phyloP scores from a whole-genome alignment of 2,797 vertebrate species.

The Tenualosa thibaudeaui region DNA sequence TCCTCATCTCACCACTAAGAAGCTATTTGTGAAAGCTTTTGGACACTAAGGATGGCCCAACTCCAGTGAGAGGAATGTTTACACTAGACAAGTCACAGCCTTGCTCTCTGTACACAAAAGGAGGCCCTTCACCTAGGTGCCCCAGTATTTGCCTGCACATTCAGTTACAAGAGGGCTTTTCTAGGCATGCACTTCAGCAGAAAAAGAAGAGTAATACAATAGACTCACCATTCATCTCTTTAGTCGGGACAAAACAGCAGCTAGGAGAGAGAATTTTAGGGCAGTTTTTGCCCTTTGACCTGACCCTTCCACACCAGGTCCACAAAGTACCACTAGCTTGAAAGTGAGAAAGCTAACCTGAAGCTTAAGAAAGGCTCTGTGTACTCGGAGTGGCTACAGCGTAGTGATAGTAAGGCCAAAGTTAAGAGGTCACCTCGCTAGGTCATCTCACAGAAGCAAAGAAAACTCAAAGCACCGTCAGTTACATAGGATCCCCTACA shows the following conservation, averaged over 20 bases:
- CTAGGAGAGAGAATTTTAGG: conserved; percentile 51
- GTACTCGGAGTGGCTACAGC: background rate
- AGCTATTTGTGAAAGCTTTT: background rate
- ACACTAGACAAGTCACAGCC: conserved; percentile 13
- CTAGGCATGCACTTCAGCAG: conserved; percentile 39
- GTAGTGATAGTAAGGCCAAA: background rate
- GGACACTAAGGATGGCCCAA: background rate
- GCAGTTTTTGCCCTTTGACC: conserved; percentile 37
- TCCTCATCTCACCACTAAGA: background rate
- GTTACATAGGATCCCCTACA: background rate
- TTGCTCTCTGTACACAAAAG: conserved; percentile 28
- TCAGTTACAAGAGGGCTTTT: conserved; percentile 50
- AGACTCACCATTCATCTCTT: conserved; percentile 62
- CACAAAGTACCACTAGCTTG: background rate
- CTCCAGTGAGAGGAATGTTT: conserved; percentile 10
- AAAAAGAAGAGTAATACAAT: conserved; percentile 69
- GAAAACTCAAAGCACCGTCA: background rate
- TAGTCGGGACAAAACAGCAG: conserved; percentile 49
- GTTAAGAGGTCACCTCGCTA: background rate
- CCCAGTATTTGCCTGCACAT: conserved; percentile 43
- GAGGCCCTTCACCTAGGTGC: conserved; percentile 31
- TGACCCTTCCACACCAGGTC: background rate
- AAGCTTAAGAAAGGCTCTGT: background rate
- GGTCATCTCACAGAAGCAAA: background rate
- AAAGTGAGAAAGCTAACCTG: background rate